Conservation (phyloP, 1,140 invertebrate species). For the Penaeus chinensis region DNA sequence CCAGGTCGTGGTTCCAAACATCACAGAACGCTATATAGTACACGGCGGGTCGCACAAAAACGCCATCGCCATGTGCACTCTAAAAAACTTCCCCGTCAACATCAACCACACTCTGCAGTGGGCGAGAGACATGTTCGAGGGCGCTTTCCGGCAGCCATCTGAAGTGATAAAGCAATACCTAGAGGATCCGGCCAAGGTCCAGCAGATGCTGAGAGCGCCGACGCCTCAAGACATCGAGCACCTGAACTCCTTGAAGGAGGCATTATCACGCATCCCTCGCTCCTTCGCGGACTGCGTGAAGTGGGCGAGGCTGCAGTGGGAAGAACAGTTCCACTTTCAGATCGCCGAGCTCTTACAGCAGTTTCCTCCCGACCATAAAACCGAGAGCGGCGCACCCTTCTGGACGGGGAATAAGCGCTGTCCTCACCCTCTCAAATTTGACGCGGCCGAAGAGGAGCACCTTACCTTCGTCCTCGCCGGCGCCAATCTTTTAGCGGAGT, state of each 20-base stretch:
- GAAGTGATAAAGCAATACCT: slow-evolving; percentile 92
- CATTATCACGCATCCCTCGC: slow-evolving; percentile 87
- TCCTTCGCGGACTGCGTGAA: slow-evolving; percentile 86
- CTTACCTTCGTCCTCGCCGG: slow-evolving; percentile 91
- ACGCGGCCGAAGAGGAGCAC: slow-evolving; percentile 77
- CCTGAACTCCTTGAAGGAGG: slow-evolving; percentile 87
- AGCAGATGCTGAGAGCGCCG: slow-evolving; percentile 80
- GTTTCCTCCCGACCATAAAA: slow-evolving; percentile 95
- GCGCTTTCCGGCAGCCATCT: slow-evolving; percentile 88
- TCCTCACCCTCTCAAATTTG: slow-evolving; percentile 83
- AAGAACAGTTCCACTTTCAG: slow-evolving; percentile 93
- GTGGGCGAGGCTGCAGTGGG: slow-evolving; percentile 92
- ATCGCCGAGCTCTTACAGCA: slow-evolving; percentile 96
- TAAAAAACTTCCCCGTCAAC: slow-evolving; percentile 99
- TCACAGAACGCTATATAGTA: slow-evolving; percentile 96
- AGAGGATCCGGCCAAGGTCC: slow-evolving; percentile 76
- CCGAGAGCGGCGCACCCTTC: slow-evolving; percentile 90
- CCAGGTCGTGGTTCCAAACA: slow-evolving; percentile 89
- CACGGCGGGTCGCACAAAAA: slow-evolving; percentile 98
- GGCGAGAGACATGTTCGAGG: slow-evolving; percentile 97
- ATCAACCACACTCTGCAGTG: slow-evolving; percentile 99
- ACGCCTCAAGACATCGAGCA: slow-evolving; percentile 91
- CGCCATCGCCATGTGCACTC: slow-evolving; percentile 96
- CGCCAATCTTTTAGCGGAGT: slow-evolving; percentile 91
- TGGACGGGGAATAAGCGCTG: slow-evolving; percentile 99